Percentiles rank a stretch among this genome's conserved stretches.
Evolutionary conservation across 2,888 invertebrate genomes (phyloP).

Genomic region (Epinotia brunnichana): DNA sequence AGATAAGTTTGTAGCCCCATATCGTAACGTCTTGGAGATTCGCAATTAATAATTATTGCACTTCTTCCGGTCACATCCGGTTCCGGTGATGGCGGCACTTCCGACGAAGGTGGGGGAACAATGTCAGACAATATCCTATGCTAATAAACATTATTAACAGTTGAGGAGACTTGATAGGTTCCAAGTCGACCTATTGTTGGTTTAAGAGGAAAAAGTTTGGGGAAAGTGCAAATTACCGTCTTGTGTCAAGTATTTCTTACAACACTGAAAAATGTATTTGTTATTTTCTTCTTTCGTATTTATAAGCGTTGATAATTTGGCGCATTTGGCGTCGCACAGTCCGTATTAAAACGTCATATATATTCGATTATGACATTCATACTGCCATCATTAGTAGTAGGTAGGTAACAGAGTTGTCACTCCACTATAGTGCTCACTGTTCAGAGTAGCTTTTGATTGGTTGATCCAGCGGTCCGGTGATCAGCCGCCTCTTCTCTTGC

Average conservation of each 20-base stretch:
- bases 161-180: slow-evolving; percentile 51
- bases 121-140: slow-evolving; percentile 60
- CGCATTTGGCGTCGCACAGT: not conserved
- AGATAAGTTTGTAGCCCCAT: slow-evolving; percentile 23
- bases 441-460: no score
- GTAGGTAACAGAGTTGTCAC: no score
- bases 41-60: slow-evolving; percentile 82
- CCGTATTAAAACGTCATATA: not conserved
- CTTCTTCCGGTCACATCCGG: slow-evolving; percentile 69
- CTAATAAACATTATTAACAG: slow-evolving; percentile 63
- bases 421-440: no score
- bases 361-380: no score
- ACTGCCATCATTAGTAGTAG: no score
- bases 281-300: not conserved
- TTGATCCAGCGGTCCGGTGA: no score
- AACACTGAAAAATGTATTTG: slow-evolving; percentile 3
- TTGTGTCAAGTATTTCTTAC: not conserved
- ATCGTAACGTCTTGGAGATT: slow-evolving; percentile 59
- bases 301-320: slow-evolving; percentile 1
- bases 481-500: no score
- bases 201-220: slow-evolving; percentile 27
- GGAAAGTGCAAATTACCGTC: slow-evolving; percentile 19
- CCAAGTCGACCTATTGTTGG: slow-evolving; percentile 34
- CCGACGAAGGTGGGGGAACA: slow-evolving; percentile 58
- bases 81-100: slow-evolving; percentile 67